These are phyloP conservation scores for Cololabis saira DNA, from an alignment of 2,113 vertebrate species.

Conservation along the genomic window DNA sequence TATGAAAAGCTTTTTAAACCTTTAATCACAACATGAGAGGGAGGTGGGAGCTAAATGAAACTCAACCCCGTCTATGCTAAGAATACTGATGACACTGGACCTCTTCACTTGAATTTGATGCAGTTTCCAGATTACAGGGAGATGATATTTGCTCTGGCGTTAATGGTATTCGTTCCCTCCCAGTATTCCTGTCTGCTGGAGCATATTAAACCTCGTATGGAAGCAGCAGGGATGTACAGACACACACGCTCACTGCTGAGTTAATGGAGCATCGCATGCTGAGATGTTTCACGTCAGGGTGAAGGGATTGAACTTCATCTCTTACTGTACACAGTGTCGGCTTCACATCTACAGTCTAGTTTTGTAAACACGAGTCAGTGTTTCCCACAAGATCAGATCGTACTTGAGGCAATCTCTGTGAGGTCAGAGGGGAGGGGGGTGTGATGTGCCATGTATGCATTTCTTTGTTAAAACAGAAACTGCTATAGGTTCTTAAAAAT, in stretches of 20 bases:
- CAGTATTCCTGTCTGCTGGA: conserved; percentile 36
- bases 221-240: conserved; percentile 58
- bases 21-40: conserved; percentile 38
- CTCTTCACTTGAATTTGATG: conserved; percentile 7
- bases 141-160: conserved; percentile 27
- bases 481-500: too few species aligned
- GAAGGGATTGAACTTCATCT: conserved; percentile 49
- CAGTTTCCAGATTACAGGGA: conserved; percentile 43
- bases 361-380: too few species aligned
- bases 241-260: conserved; percentile 57
- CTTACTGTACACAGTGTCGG: conserved; percentile 9
- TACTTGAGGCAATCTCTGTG: too few species aligned
- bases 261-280: conserved; percentile 66
- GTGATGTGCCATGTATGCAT: too few species aligned
- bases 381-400: too few species aligned
- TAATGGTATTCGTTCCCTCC: background rate
- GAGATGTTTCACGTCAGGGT: conserved; percentile 52
- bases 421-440: too few species aligned
- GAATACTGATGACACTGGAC: conserved; percentile 1
- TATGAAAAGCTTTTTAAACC: conserved; percentile 43
- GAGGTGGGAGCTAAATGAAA: conserved; percentile 29
- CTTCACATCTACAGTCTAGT: too few species aligned
- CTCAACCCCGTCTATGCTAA: too few species aligned
- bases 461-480: too few species aligned
- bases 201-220: conserved; percentile 40